A percentile compares a stretch with the other conserved stretches of the same genome.
Conservation (phyloP, 2,797 vertebrate species). For the Oryzias dopingdopingensis region DNA sequence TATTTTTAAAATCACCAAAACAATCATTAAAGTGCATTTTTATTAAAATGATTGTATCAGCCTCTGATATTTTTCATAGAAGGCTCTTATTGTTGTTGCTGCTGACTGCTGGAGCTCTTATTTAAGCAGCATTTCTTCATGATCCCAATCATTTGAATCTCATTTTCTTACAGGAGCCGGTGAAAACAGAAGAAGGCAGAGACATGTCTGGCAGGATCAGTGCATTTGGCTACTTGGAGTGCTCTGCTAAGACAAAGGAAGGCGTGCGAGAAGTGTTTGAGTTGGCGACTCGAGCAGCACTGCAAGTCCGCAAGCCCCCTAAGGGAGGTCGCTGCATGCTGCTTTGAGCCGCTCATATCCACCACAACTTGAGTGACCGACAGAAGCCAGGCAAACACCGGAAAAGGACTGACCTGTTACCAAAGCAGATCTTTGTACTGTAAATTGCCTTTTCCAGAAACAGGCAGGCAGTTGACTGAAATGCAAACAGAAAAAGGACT, state of each 20-base stretch:
- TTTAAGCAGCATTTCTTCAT: background rate
- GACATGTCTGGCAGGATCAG: conserved; percentile 93
- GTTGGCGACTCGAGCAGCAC: conserved; percentile 94
- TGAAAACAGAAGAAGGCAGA: conserved; percentile 90
- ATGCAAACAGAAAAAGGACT: conserved; percentile 52
- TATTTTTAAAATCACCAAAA: background rate
- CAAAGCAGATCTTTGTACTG: conserved; percentile 76
- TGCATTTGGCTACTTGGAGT: conserved; percentile 95
- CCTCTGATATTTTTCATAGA: no score
- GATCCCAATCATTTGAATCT: no score
- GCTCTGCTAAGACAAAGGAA: conserved; percentile 98
- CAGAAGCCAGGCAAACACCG: conserved; percentile 22
- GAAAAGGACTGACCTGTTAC: conserved; percentile 66
- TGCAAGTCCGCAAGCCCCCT: conserved; percentile 93
- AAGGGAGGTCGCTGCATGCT: conserved; percentile 85
- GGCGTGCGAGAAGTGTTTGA: conserved; percentile 96
- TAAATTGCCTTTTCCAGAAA: conserved; percentile 65
- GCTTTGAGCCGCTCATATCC: conserved; percentile 75
- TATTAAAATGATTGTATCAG: no score
- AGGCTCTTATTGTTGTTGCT: background rate
- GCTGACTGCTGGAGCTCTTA: background rate
- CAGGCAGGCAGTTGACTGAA: conserved; percentile 34
- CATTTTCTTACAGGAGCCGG: conserved; percentile 82
- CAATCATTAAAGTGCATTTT: no score
- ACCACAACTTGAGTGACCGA: conserved; percentile 36